Base-by-base conservation (phyloP, 2,113 vertebrate genomes). In the Takifugu flavidus region DNA sequence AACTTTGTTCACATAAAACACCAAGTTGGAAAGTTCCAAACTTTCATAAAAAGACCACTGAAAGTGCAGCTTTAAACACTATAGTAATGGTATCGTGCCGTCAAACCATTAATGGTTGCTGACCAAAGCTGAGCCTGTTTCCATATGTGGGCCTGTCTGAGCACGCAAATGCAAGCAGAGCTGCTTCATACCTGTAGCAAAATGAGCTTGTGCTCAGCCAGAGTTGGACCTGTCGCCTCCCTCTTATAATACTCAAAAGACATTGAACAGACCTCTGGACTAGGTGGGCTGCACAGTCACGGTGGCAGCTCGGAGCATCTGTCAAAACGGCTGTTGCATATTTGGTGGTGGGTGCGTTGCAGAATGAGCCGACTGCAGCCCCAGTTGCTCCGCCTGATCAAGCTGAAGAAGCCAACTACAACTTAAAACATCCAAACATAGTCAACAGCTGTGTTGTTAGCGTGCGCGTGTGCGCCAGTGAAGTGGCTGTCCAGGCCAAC, bases 341-440 rank as follows among this genome's bases (percentile, higher is more conserved):
- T 78, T 61, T 65, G 63, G 55, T 13, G 50, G 68, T 78, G 80
- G 80, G 80, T 72, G 85, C 83, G 80, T 75, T 49, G 62, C 47
- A 70, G 64, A 65, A 59, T 3, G 13, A 74, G 51, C 46, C 61
- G 78, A 68, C 2, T 54, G 64, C 61, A 75, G 62, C 69, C 79
- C 70, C 77, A 77, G 68, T 77, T 77, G 42, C 31, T 43, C 65
- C 51, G 60, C 46, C 65, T 54, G 53, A 53, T 66, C 72, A 66
- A 85, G 58, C 29, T 53, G 13, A 27, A 59, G 56, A 13, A 49
- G 60, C 44, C 3, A n/a, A 6, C 29, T 39, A 25, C 59, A 80
- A 80, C 60, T 77, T 61, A 59, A 62, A 14, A 56, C 1, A 31
- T 25, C 53, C n/a, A 42, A 26, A 20, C 42, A 13, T 15, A 45